Percentiles rank a stretch among this genome's conserved stretches.
Evolutionary conservation across 2,113 vertebrate species (phyloP).

Genomic region (Ginglymostoma cirratum): DNA sequence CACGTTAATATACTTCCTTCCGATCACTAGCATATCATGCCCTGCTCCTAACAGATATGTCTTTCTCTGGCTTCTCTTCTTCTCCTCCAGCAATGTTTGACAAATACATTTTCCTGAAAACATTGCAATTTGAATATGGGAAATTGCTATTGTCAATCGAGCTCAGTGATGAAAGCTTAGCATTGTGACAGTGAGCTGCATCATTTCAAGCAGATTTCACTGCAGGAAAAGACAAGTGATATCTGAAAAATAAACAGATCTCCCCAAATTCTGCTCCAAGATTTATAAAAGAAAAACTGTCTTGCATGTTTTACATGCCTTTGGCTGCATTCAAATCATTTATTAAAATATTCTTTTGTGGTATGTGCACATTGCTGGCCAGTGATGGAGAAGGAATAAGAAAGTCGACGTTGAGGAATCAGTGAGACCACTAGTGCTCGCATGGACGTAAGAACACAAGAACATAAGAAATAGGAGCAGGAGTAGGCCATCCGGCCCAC

Average conservation of each 20-base stretch:
- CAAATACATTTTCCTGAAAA: neutral
- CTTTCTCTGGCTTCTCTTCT: neutral
- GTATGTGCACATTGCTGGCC: neutral
- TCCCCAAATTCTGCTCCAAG: neutral
- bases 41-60: neutral
- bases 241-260: constrained; percentile 18
- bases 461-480: too few relatives aligned
- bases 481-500: too few relatives aligned
- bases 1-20: neutral
- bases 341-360: neutral
- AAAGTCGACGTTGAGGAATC: too few relatives aligned
- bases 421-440: too few relatives aligned
- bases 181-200: neutral
- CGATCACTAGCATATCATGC: neutral
- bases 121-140: constrained; percentile 21
- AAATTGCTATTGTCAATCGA: constrained; percentile 22
- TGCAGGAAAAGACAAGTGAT: neutral
- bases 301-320: neutral
- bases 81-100: neutral
- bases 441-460: too few relatives aligned
- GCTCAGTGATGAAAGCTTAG: neutral
- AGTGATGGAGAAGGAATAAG: too few relatives aligned
- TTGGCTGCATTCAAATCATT: neutral
- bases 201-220: neutral
- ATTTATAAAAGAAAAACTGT: neutral